phyloP scores from a whole-genome alignment of 2,797 vertebrate genomes.

The Loriculus beryllinus region DNA sequence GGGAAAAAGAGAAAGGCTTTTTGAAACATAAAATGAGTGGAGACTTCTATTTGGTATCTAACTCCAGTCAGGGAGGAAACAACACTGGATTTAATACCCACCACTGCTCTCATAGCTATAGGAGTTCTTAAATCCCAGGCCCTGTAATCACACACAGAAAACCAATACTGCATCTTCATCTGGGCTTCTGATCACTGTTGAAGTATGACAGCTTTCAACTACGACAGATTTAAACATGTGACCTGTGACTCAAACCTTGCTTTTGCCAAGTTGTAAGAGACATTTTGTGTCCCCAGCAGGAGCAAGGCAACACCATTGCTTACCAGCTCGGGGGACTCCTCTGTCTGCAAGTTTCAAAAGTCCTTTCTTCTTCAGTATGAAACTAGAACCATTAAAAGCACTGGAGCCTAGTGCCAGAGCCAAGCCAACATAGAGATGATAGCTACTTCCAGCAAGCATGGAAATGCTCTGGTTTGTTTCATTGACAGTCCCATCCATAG shows the following conservation, averaged over 20 bases:
- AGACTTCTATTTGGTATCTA: not conserved
- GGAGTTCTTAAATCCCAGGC: not conserved
- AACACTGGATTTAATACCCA: not conserved
- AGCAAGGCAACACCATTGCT: not conserved
- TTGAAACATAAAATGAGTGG: not conserved
- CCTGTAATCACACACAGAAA: not conserved
- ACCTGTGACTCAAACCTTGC: not conserved
- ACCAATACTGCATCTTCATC: not conserved
- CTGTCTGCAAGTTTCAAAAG: constrained; percentile 76
- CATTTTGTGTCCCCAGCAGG: not conserved
- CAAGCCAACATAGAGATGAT: constrained; percentile 73
- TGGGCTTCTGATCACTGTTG: not conserved
- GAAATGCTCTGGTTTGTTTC: constrained; percentile 41
- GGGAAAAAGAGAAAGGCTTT: not conserved
- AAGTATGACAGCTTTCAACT: not conserved
- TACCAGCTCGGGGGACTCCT: constrained; percentile 78
- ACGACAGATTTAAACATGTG: rapidly evolving
- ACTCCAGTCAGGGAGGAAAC: not conserved
- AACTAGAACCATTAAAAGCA: constrained; percentile 80
- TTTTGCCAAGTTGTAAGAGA: not conserved
- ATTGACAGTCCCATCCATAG: constrained; percentile 7
- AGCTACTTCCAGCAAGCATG: constrained; percentile 47
- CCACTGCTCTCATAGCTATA: not conserved
- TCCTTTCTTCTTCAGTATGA: constrained; percentile 83
- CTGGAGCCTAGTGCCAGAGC: constrained; percentile 74